Evolutionary conservation across 2,797 vertebrate genomes (phyloP).

Genomic region (Sebastes hubbsi): DNA sequence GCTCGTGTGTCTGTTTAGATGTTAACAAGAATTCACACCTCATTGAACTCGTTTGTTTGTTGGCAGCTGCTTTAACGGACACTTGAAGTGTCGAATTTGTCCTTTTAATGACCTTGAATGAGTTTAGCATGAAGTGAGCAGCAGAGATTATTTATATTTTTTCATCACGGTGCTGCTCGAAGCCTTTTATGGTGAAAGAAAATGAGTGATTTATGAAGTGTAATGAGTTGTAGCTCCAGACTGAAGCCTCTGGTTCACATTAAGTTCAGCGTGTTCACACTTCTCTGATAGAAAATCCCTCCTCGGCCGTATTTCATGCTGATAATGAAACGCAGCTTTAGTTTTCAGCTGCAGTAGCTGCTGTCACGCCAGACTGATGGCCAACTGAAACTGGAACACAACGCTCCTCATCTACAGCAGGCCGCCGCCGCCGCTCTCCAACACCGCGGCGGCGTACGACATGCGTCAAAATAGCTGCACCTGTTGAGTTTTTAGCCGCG

Average conservation of each 20-base stretch:
- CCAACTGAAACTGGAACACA: background rate
- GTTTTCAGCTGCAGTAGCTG: background rate
- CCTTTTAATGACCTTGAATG: background rate
- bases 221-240: background rate
- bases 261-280: background rate
- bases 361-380: background rate
- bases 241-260: background rate
- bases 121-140: background rate
- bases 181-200: background rate
- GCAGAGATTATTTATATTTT: background rate
- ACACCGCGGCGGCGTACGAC: background rate
- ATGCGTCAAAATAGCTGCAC: background rate
- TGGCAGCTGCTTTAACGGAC: too few relatives aligned
- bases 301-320: background rate
- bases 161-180: too few relatives aligned
- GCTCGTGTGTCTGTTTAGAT: too few relatives aligned
- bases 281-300: constrained; percentile 5
- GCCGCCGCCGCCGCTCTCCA: too few relatives aligned
- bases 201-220: background rate
- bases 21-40: too few relatives aligned
- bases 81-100: background rate
- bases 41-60: too few relatives aligned
- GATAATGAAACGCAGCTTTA: constrained; percentile 1
- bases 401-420: too few relatives aligned
- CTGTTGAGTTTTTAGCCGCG: too few relatives aligned